Percentiles rank a stretch among this genome's conserved stretches.
phyloP scores from a whole-genome alignment of 2,888 invertebrate species.

The Eretmocerus hayati region DNA sequence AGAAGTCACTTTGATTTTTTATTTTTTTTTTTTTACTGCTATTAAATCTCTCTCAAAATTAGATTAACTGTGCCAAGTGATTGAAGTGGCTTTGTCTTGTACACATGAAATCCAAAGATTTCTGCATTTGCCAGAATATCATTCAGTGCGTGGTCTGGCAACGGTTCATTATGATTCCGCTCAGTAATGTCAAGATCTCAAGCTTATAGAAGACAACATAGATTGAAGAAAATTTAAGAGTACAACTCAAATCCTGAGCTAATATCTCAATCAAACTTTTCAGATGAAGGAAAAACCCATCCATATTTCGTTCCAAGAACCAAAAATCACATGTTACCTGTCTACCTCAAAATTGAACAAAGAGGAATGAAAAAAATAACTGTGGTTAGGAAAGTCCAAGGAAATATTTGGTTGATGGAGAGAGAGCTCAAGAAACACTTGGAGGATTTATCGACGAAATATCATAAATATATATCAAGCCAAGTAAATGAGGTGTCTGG shows the following conservation, averaged over 20 bases:
- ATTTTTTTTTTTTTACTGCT: no score
- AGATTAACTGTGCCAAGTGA: no score
- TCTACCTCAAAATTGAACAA: conserved; percentile 58
- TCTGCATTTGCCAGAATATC: no score
- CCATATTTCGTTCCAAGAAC: conserved; percentile 71
- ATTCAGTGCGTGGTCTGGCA: no score
- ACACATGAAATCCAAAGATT: no score
- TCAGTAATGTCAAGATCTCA: no score
- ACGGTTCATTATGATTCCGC: no score
- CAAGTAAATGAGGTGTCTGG: conserved; percentile 71
- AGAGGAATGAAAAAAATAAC: conserved; percentile 64
- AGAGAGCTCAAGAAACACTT: conserved; percentile 60
- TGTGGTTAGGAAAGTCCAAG: conserved; percentile 63
- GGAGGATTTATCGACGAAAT: conserved; percentile 42
- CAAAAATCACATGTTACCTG: conserved; percentile 76
- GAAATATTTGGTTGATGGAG: conserved; percentile 78
- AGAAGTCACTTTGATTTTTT: no score
- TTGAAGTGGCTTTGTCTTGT: no score
- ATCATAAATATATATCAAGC: conserved; percentile 50
- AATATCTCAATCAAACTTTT: not conserved
- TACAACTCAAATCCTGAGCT: conserved; percentile 1
- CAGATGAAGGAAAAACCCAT: conserved; percentile 41
- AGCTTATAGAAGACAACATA: no score
- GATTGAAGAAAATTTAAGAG: no score
- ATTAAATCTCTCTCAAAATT: no score